These are phyloP conservation scores for Yponomeuta plumbellus DNA, from an alignment of 2,888 invertebrate genomes.

Conservation along the genomic window DNA sequence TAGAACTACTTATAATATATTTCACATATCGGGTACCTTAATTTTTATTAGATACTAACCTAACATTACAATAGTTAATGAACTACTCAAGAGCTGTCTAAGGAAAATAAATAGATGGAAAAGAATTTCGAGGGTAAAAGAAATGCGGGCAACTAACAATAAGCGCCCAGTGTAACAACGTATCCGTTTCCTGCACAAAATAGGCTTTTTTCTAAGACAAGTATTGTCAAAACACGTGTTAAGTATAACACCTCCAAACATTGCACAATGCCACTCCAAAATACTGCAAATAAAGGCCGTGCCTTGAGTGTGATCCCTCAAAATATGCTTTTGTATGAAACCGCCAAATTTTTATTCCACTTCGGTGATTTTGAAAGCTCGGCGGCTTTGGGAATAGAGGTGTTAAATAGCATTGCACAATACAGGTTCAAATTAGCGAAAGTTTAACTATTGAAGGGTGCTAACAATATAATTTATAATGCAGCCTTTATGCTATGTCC, in stretches of 20 bases:
- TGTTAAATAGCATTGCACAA: no score
- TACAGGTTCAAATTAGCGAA: no score
- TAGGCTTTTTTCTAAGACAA: not conserved
- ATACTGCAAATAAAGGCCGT: not conserved
- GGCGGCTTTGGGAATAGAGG: not conserved
- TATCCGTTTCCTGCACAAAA: constrained; percentile 10
- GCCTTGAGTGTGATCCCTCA: not conserved
- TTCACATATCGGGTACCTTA: no score
- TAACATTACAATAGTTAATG: no score
- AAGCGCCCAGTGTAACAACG: not conserved
- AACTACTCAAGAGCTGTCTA: no score
- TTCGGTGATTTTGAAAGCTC: not conserved
- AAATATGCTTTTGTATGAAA: constrained; percentile 1
- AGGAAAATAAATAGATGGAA: no score
- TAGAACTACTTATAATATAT: no score
- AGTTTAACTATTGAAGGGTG: no score
- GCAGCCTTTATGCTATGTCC: no score
- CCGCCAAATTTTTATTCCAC: constrained; percentile 1
- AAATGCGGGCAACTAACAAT: not conserved
- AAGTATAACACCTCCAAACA: constrained; percentile 1
- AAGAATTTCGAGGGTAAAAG: not conserved
- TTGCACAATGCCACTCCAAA: constrained; percentile 12
- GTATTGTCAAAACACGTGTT: constrained; percentile 5
- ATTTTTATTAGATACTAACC: no score
- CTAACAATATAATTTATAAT: no score